Evolutionary conservation across 2,113 vertebrate species (phyloP), one percentile per base, ranked within the genome.

Genomic region (Typhlomys cinereus): DNA sequence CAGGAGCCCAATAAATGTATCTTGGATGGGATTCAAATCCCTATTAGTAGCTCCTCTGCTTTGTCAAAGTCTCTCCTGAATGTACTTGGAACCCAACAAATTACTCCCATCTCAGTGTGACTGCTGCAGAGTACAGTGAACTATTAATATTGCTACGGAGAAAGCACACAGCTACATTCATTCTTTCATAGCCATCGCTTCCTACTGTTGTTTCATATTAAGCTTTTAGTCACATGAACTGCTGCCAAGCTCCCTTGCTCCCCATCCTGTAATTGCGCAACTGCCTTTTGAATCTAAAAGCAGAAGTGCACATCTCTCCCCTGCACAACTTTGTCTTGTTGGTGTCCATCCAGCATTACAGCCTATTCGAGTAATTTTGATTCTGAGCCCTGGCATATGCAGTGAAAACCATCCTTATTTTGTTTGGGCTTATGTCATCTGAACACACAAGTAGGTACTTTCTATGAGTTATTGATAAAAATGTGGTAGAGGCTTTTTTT

Each of bases 241-340:
- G 46, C 61, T 92, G 93, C 93, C 90, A 94, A 96, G 54, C 71
- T 95, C 82, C 46, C 79, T 84, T 17, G 52, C 36, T 92, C 18
- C 41, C 71, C 80, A 92, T 78, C 82, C 85, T 92, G 81, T 44
- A 41, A 84, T 89, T 94, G 91, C 25, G 0, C 83, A 96, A 96
- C 36, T 85, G 70, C 44, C 81, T 92, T 93, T 91, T 89, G 76
- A 88, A 74, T 89, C 66, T 92, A 78, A 88, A 95, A 92, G 89
- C 67, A 91, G 89, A 78, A 94, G 83, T 66, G 91, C 87, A 50
- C 75, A 39, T 78, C 88, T 73, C 81, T 73, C n/a, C 67, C 59
- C 69, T 41, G 64, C 85, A 84, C 75, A 86, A 12, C 85, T 93
- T 84, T 48, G 64, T 92, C 81, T 34, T 57, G 25, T 73, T 95